Base-by-base conservation (phyloP, 2,888 invertebrate species). In the Callinectes sapidus region DNA sequence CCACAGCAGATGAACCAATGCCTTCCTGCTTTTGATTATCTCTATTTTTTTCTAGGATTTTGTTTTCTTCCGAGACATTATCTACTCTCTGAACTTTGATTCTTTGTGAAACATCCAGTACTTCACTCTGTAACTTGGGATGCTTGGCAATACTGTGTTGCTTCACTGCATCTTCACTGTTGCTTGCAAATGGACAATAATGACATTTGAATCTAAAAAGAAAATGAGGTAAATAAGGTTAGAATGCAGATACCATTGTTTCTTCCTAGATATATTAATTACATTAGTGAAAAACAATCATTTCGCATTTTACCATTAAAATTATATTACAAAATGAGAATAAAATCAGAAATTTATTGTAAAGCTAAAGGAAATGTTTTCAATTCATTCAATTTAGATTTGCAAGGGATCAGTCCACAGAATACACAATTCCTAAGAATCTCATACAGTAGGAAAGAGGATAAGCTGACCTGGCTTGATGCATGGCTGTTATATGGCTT, bases 401-500 rank as follows among this genome's bases (percentile, higher is more conserved):
- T 71, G 28, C 28, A 71, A 28, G 23, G 71, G 28, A 71, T 71
- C 71, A 28, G n/a, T 71, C 28, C 28, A 28, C 8, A 28, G 10
- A 10, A n/a, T 28, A 71, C 28, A 71, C 71, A 71, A 28, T 28
- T 71, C 23, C 13, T 61, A 61, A 18, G 61, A 61, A 61, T 61
- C 61, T 61, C 3, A 18, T 23, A 61, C 3, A 23, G 23, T 23
- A 61, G 23, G 18, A 23, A 61, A 61, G 23, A 48, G 16, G 14
- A 35, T 32, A 18, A 81, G 35, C 93, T 77, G 61, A 94, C 94
- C 90, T 94, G 86, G 94, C 91, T 55, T 94, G 94, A 66, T 94
- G 94, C 94, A 94, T 94, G 35, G 94, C 94, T 28, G 93, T 93
- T 16, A 92, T 93, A 87, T 94, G 94, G 85, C 93, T 94, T 61